phyloP scores from a whole-genome alignment of 2,797 vertebrate species.

The Novumbra hubbsi region DNA sequence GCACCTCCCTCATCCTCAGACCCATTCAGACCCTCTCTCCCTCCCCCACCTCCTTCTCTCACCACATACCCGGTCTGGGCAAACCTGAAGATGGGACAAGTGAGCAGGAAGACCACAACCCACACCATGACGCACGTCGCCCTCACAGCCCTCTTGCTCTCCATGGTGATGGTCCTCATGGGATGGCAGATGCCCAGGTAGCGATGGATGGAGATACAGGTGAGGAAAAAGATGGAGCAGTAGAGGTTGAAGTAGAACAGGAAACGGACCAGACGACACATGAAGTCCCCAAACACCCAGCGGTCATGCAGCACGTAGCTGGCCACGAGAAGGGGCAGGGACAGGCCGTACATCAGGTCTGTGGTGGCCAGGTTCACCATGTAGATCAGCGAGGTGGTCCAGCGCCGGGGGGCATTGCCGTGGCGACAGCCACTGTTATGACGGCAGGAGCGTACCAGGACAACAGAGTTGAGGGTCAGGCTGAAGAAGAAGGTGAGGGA shows the following conservation, averaged over 20 bases:
- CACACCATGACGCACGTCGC: constrained; percentile 75
- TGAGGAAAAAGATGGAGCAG: constrained; percentile 71
- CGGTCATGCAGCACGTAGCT: constrained; percentile 67
- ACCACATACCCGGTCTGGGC: constrained; percentile 72
- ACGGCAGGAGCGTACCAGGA: constrained; percentile 75
- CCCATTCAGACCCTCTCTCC: constrained; percentile 7
- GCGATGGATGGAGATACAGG: constrained; percentile 71
- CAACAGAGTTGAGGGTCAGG: constrained; percentile 78
- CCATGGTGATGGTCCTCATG: constrained; percentile 79
- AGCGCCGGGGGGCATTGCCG: constrained; percentile 46
- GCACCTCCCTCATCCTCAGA: constrained; percentile 24
- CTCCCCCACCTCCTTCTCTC: constrained; percentile 32
- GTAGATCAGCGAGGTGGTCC: constrained; percentile 72
- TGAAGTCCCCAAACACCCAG: constrained; percentile 72
- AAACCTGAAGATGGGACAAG: constrained; percentile 81
- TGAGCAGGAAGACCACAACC: constrained; percentile 78
- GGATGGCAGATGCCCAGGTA: constrained; percentile 84
- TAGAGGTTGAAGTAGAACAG: constrained; percentile 74
- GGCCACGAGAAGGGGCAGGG: constrained; percentile 68
- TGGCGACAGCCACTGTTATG: constrained; percentile 27
- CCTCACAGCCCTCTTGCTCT: constrained; percentile 76
- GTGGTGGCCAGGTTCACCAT: constrained; percentile 72
- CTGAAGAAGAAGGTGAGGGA: constrained; percentile 81
- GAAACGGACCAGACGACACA: constrained; percentile 71
- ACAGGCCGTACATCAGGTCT: constrained; percentile 73